A percentile compares a stretch with the other conserved stretches of the same genome.
These are phyloP conservation scores for Ophion ellenae DNA, from an alignment of 2,888 invertebrate genomes.

Conservation along the genomic window DNA sequence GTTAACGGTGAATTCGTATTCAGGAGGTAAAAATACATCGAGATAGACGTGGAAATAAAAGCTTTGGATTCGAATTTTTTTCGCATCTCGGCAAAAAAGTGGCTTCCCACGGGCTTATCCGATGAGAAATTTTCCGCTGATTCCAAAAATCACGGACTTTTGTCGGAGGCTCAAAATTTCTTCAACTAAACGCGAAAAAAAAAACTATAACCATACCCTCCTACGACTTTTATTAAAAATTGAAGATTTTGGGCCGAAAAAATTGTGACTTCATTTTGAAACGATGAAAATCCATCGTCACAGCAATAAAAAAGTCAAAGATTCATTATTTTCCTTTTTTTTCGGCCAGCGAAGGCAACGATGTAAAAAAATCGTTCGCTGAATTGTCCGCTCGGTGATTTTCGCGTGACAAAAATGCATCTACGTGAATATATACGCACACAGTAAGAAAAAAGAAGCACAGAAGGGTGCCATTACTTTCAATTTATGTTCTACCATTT, in stretches of 20 bases:
- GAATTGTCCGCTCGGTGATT: not conserved
- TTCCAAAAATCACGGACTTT: too few relatives aligned
- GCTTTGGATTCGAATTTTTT: too few relatives aligned
- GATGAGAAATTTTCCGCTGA: too few relatives aligned
- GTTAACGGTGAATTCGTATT: too few relatives aligned
- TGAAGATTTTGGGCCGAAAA: not conserved
- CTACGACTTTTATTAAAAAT: not conserved
- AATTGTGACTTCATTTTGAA: not conserved
- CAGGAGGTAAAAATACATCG: too few relatives aligned
- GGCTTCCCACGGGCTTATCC: too few relatives aligned
- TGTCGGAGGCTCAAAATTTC: too few relatives aligned
- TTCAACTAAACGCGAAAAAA: too few relatives aligned
- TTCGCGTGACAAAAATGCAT: conserved; percentile 20
- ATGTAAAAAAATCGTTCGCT: not conserved
- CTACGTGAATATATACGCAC: conserved; percentile 1
- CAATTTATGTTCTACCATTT: conserved; percentile 80
- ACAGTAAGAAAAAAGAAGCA: conserved; percentile 20
- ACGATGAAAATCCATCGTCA: not conserved
- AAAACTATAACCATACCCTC: too few relatives aligned
- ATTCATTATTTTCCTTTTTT: not conserved
- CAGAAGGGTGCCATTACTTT: conserved; percentile 78
- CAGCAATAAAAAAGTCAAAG: not conserved
- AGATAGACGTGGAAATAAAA: too few relatives aligned
- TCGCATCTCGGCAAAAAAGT: too few relatives aligned
- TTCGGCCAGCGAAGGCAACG: not conserved